A percentile compares a stretch with the other conserved stretches of the same genome.
phyloP scores from a whole-genome alignment of 2,113 vertebrate species.

The Thermophis baileyi region DNA sequence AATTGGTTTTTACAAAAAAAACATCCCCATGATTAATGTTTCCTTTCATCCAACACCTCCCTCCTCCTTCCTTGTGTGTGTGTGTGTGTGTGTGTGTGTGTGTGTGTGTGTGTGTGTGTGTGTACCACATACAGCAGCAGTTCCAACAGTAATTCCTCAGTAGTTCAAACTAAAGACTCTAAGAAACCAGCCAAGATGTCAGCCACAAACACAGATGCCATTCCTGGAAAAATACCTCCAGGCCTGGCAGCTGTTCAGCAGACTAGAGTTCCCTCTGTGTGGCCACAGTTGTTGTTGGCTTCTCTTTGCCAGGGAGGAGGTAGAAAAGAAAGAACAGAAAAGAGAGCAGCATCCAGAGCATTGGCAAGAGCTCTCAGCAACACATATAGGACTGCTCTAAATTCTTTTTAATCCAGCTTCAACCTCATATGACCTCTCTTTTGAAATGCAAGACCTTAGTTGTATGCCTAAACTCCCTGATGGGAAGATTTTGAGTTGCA shows the following conservation, averaged over 20 bases:
- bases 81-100: too few species aligned
- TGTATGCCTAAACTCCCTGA: background rate
- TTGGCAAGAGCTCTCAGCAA: slow-evolving; percentile 5
- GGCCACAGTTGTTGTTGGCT: slow-evolving; percentile 36
- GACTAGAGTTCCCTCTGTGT: slow-evolving; percentile 38
- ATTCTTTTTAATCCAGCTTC: background rate
- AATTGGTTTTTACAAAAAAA: background rate
- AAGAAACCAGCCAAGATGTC: slow-evolving; percentile 26
- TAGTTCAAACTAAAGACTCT: slow-evolving; percentile 21
- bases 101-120: too few species aligned
- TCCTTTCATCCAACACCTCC: background rate
- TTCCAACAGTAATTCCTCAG: slow-evolving; percentile 27
- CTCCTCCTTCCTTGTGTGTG: background rate
- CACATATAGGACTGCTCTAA: background rate
- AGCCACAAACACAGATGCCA: slow-evolving; percentile 36
- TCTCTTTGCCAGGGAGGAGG: slow-evolving; percentile 19
- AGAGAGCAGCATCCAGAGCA: slow-evolving; percentile 1
- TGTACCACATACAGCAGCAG: background rate
- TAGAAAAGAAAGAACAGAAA: slow-evolving; percentile 27
- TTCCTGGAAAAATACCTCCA: slow-evolving; percentile 40
- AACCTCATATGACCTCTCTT: slow-evolving; percentile 17
- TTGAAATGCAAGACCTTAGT: background rate
- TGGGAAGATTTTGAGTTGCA: background rate
- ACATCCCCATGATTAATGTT: background rate
- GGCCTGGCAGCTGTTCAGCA: slow-evolving; percentile 23